Conservation (phyloP, 2,888 invertebrate species). For the Amorpha juglandis region DNA sequence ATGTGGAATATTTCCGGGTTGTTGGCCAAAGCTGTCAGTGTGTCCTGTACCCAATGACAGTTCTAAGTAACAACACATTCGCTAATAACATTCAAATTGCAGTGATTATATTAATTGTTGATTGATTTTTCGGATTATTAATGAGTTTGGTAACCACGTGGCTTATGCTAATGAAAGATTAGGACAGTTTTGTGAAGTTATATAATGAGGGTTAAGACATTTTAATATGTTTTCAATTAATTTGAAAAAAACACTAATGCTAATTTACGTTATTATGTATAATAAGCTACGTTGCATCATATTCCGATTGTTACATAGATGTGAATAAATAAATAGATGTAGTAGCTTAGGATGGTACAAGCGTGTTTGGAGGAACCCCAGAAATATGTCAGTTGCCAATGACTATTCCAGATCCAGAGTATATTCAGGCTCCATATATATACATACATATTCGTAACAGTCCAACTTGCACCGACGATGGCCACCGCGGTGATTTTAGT, state of each 20-base stretch:
- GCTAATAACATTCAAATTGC: slow-evolving; percentile 26
- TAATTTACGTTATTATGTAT: neutral
- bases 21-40: slow-evolving; percentile 27
- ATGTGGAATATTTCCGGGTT: slow-evolving; percentile 46
- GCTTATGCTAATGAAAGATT: neutral
- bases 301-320: too few relatives aligned
- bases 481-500: too few relatives aligned
- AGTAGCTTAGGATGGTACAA: too few relatives aligned
- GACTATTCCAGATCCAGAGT: too few relatives aligned
- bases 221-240: neutral
- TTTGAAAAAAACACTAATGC: neutral
- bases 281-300: too few relatives aligned
- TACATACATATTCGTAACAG: too few relatives aligned
- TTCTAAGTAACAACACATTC: slow-evolving; percentile 17
- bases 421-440: too few relatives aligned
- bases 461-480: too few relatives aligned
- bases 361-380: too few relatives aligned
- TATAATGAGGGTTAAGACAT: neutral
- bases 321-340: too few relatives aligned
- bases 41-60: slow-evolving; percentile 4
- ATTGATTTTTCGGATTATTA: slow-evolving; percentile 16
- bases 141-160: slow-evolving; percentile 1
- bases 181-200: neutral
- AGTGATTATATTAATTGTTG: slow-evolving; percentile 20
- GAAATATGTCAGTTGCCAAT: too few relatives aligned